These are phyloP conservation scores for Drosophila putrida DNA, from an alignment of 2,888 invertebrate genomes.

Conservation along the genomic window DNA sequence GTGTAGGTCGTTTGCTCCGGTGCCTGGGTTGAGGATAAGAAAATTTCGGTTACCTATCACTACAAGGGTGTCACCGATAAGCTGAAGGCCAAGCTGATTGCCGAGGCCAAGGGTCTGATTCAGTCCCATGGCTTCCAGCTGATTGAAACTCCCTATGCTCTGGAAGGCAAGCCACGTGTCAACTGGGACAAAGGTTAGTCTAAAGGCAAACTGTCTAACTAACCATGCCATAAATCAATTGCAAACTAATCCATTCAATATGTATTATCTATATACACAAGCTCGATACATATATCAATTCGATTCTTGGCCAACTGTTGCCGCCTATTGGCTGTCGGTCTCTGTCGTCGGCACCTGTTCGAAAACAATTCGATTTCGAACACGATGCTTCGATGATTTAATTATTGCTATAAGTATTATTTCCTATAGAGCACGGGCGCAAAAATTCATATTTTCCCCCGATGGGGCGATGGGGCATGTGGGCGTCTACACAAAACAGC, in stretches of 20 bases:
- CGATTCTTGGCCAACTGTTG: constrained; percentile 67
- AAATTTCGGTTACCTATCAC: constrained; percentile 90
- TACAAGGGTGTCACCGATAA: constrained; percentile 90
- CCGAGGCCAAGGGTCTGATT: constrained; percentile 88
- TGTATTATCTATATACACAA: constrained; percentile 10
- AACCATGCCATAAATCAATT: constrained; percentile 24
- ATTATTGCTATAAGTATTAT: constrained; percentile 61
- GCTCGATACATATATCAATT: constrained; percentile 13
- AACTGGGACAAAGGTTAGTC: constrained; percentile 91
- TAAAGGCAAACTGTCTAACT: neutral
- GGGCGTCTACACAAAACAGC: constrained; percentile 54
- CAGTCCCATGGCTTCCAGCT: constrained; percentile 89
- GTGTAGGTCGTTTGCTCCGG: constrained; percentile 89
- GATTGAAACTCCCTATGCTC: constrained; percentile 90
- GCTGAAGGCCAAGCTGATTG: constrained; percentile 87
- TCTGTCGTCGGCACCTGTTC: constrained; percentile 64
- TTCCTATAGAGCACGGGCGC: constrained; percentile 46
- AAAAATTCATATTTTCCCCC: constrained; percentile 20
- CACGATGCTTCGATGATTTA: constrained; percentile 74
- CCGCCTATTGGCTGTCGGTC: constrained; percentile 59
- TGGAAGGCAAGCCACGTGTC: constrained; percentile 92
- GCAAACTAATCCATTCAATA: constrained; percentile 8
- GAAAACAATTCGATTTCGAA: constrained; percentile 76
- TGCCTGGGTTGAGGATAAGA: constrained; percentile 92
- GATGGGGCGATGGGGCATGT: constrained; percentile 46